Conservation (phyloP, 23 tunicate species). For the Diplosoma virens region DNA sequence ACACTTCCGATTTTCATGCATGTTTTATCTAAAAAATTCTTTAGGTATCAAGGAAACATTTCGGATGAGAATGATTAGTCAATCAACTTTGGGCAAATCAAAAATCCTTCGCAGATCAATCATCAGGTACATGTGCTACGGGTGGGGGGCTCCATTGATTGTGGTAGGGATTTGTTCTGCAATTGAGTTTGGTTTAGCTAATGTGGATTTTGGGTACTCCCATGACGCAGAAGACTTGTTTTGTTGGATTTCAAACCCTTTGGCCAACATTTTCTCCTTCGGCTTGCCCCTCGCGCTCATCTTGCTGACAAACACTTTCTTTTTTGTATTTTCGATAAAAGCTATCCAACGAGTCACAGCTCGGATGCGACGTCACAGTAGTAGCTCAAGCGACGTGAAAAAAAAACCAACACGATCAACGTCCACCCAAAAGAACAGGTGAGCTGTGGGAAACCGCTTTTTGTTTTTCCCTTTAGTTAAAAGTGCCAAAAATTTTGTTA, state of each 20-base stretch:
- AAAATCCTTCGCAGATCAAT: neutral
- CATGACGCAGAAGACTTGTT: slow-evolving; percentile 26
- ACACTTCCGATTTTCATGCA: too few relatives aligned
- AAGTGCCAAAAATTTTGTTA: too few relatives aligned
- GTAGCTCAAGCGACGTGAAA: neutral
- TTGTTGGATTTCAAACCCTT: slow-evolving; percentile 89
- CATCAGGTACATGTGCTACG: slow-evolving; percentile 64
- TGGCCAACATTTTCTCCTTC: slow-evolving; percentile 69
- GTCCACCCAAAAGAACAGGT: too few relatives aligned
- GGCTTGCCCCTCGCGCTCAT: slow-evolving; percentile 71
- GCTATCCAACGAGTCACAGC: slow-evolving; percentile 50
- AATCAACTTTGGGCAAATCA: neutral
- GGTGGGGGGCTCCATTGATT: slow-evolving; percentile 73
- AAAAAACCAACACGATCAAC: too few relatives aligned
- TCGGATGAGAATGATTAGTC: slow-evolving; percentile 35
- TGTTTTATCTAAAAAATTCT: too few relatives aligned
- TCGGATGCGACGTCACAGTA: neutral
- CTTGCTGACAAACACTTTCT: slow-evolving; percentile 49
- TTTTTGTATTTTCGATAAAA: slow-evolving; percentile 48
- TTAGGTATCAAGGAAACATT: slow-evolving; percentile 71
- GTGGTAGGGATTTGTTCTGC: slow-evolving; percentile 58
- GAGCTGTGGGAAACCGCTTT: too few relatives aligned
- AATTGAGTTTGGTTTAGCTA: slow-evolving; percentile 48
- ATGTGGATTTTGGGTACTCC: slow-evolving; percentile 51
- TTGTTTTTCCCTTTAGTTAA: too few relatives aligned